phyloP scores from a whole-genome alignment of 2,797 vertebrate species.

The Karalla daura region DNA sequence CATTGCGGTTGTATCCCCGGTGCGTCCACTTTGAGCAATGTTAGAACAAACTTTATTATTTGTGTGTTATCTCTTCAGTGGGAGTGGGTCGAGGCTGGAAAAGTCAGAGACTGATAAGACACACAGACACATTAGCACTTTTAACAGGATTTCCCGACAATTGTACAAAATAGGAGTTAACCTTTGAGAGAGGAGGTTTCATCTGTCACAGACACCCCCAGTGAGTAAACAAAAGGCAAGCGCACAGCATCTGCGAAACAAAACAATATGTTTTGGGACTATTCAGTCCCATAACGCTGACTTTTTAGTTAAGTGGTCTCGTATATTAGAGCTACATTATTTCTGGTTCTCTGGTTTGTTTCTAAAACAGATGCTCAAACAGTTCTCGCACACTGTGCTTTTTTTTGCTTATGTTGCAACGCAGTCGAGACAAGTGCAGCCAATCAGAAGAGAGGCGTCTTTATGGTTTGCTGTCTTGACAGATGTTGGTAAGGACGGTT shows the following conservation, averaged over 20 bases:
- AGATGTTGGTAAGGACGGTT: not conserved
- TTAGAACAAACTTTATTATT: not conserved
- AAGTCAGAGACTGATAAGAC: not conserved
- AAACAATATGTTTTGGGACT: not conserved
- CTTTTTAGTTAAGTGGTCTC: not conserved
- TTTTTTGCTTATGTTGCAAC: conserved; percentile 21
- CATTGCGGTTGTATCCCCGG: too few species aligned
- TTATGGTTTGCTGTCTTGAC: conserved; percentile 17
- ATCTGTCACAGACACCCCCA: not conserved
- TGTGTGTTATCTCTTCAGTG: not conserved
- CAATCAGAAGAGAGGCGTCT: conserved; percentile 21
- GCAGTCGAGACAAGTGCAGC: conserved; percentile 21
- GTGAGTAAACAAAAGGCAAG: not conserved
- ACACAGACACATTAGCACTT: not conserved
- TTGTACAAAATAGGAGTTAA: too few species aligned
- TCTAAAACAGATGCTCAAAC: conserved; percentile 9
- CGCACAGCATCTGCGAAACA: not conserved
- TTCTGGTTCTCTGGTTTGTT: not conserved
- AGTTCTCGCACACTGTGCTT: not conserved
- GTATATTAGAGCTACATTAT: not conserved
- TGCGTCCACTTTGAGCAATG: not conserved
- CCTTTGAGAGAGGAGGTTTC: not conserved
- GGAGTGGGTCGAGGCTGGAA: not conserved
- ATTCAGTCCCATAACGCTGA: too few species aligned
- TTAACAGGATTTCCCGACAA: not conserved